These are phyloP conservation scores for Cylindroiulus punctatus DNA, from an alignment of 2,888 invertebrate genomes.

Conservation along the genomic window DNA sequence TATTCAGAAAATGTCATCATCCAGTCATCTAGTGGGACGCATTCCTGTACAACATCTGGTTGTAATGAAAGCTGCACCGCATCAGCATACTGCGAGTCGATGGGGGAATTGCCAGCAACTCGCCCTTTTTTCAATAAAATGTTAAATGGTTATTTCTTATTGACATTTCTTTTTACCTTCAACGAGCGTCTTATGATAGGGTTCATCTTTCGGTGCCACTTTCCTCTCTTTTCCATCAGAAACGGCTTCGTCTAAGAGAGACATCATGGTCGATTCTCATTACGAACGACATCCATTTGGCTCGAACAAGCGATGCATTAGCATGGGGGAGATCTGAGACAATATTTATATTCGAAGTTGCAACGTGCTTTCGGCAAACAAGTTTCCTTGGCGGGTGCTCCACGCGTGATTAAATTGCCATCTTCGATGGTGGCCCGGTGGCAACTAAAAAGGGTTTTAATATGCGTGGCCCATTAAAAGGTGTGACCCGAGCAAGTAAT, in stretches of 20 bases:
- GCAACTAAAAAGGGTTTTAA: neutral
- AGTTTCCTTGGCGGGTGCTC: neutral
- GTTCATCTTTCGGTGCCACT: neutral
- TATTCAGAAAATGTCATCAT: neutral
- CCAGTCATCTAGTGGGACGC: neutral
- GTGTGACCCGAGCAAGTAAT: neutral
- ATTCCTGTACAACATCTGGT: neutral
- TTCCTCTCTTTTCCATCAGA: neutral
- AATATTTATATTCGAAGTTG: neutral
- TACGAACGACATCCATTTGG: neutral
- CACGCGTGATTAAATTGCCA: neutral
- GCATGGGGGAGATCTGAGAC: neutral
- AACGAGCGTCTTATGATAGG: neutral
- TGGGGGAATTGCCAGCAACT: neutral
- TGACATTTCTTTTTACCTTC: conserved; percentile 31
- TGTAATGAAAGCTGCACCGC: neutral
- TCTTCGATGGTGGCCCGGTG: neutral
- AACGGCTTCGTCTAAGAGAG: neutral
- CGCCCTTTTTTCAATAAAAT: neutral
- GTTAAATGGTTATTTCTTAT: neutral
- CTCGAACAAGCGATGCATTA: neutral
- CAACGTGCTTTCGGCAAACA: neutral
- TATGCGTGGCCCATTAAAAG: neutral
- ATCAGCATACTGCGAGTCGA: neutral
- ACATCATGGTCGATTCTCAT: neutral